These are phyloP conservation scores for Galerucella pusilla DNA, from an alignment of 2,888 invertebrate genomes.

Conservation along the genomic window DNA sequence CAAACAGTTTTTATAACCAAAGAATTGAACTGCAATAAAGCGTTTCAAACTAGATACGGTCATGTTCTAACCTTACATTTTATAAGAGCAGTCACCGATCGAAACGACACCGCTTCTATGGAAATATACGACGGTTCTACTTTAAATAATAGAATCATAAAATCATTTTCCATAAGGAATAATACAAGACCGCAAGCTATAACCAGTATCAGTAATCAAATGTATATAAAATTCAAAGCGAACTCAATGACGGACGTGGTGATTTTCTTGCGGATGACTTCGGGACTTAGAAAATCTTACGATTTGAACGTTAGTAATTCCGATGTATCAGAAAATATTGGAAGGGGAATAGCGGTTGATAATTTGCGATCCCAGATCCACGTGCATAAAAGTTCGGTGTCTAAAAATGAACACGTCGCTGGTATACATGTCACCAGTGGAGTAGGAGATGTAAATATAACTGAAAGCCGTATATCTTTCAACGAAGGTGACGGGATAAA, in stretches of 20 bases:
- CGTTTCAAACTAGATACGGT: constrained; percentile 80
- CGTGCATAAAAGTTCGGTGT: constrained; percentile 83
- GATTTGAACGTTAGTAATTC: constrained; percentile 90
- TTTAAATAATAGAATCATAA: constrained; percentile 75
- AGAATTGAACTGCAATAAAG: constrained; percentile 80
- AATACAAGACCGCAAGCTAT: constrained; percentile 89
- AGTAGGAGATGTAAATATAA: constrained; percentile 93
- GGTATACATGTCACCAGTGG: constrained; percentile 92
- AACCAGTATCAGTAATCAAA: constrained; percentile 82
- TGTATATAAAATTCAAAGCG: constrained; percentile 83
- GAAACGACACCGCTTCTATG: constrained; percentile 79
- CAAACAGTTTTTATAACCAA: constrained; percentile 80
- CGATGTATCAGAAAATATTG: constrained; percentile 88
- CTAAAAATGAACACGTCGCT: constrained; percentile 89
- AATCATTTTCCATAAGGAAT: constrained; percentile 81
- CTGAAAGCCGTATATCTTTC: constrained; percentile 87
- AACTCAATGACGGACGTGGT: constrained; percentile 78
- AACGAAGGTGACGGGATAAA: constrained; percentile 96
- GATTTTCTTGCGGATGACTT: constrained; percentile 82
- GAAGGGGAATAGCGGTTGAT: constrained; percentile 94
- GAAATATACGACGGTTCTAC: constrained; percentile 84
- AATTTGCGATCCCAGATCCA: constrained; percentile 91
- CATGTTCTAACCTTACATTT: constrained; percentile 89
- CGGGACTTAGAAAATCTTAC: constrained; percentile 81
- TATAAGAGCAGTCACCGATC: constrained; percentile 81